Base-by-base conservation (phyloP, 2,888 invertebrate genomes). In the Lasioglossum leucozonium region DNA sequence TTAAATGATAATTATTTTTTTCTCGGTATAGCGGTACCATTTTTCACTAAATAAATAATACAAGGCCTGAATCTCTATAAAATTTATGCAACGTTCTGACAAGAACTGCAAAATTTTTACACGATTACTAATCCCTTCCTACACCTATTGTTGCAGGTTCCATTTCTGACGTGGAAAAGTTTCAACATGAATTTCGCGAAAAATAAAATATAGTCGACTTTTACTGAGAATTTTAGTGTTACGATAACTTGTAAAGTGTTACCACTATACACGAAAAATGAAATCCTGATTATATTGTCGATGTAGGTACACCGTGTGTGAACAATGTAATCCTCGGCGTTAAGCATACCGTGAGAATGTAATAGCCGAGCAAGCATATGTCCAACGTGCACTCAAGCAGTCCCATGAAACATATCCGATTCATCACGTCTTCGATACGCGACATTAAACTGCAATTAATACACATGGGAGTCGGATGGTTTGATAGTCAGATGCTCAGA, bases 331-430 rank as follows among this genome's bases (percentile, higher is more conserved):
- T 67, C 67, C 67, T 22, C 67, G 22, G 22, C 4, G 10, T 67
- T 37, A 11, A n/a, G 67, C 67, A 18, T 67, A 67, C 89, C 86
- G 72, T 84, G 22, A 89, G 73, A 10, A 73, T 81, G 58, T 84
- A 89, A 78, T 87, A 89, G 26, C 86, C 84, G 4, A 89, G 72
- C 62, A 89, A 42, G 77, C 88, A 89, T 62, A 89, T 72, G 22
- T 75, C 91, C 84, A 93, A 72, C 0, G 94, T 93, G 65, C 93
- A 93, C 18, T 93, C 93, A 22, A 93, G 58, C 51, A 94, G 85
- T 88, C 94, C 94, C 34, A 93, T 88, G n/a, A 94, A 89, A 71
- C 93, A 93, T 79, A 94, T 91, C 72, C 87, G 87, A 74, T 90
- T 92, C 69, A 93, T 81, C 47, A 92, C 84, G 34, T 84, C 78